Evolutionary conservation across 2,797 vertebrate species (phyloP).

Genomic region (Chrosomus eos): DNA sequence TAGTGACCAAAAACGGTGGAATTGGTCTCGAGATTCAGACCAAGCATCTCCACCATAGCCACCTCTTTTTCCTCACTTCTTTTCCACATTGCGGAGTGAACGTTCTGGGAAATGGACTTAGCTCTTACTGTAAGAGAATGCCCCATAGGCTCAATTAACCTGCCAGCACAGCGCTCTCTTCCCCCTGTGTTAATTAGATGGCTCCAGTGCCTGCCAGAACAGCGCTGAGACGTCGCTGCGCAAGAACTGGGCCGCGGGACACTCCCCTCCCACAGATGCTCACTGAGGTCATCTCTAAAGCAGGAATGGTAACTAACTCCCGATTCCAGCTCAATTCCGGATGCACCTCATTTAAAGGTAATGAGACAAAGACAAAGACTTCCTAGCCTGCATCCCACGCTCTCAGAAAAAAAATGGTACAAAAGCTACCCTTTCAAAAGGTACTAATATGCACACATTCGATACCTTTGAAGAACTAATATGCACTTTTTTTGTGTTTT

Average conservation of each 20-base stretch:
- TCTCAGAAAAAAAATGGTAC: neutral
- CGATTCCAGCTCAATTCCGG: neutral
- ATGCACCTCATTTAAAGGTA: neutral
- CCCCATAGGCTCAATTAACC: slow-evolving; percentile 76
- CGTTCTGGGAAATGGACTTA: slow-evolving; percentile 53
- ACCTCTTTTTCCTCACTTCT: neutral
- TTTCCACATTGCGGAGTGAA: slow-evolving; percentile 8
- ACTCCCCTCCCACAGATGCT: neutral
- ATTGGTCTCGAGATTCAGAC: neutral
- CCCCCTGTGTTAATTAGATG: slow-evolving; percentile 73
- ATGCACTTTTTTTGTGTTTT: neutral
- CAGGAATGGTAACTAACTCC: slow-evolving; percentile 8
- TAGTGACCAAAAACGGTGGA: neutral
- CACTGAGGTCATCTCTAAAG: slow-evolving; percentile 42
- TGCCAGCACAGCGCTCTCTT: slow-evolving; percentile 64
- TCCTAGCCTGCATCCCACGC: neutral
- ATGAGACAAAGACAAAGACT: neutral
- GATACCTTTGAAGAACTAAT: neutral
- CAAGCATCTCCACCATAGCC: slow-evolving; percentile 3
- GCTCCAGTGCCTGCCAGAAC: slow-evolving; percentile 63
- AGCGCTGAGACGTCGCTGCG: slow-evolving; percentile 40
- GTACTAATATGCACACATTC: neutral
- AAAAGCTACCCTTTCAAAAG: neutral
- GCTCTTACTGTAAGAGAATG: slow-evolving; percentile 70
- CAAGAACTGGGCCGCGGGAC: slow-evolving; percentile 53